Percentiles rank a stretch among this genome's conserved stretches.
Evolutionary conservation across 2,797 vertebrate species (phyloP).

Genomic region (Sorex maritimensis): DNA sequence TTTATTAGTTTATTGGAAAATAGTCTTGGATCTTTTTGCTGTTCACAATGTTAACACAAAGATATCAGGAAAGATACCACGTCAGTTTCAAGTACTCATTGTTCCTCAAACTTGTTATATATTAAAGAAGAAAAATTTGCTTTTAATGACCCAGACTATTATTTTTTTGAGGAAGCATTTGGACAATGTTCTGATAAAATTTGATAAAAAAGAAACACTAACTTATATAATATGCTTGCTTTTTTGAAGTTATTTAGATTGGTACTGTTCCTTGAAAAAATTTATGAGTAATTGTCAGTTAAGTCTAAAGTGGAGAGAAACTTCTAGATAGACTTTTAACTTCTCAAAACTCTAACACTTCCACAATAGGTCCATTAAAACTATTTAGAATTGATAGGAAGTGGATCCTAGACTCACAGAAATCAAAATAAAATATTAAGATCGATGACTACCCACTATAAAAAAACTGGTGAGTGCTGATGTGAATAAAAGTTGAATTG

Average conservation of each 20-base stretch:
- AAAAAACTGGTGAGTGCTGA: background rate
- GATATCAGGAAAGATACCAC: no score
- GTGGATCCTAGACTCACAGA: background rate
- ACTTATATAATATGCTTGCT: conserved; percentile 30
- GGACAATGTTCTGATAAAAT: no score
- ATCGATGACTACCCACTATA: background rate
- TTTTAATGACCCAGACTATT: no score
- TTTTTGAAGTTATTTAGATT: conserved; percentile 21
- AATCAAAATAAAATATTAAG: conserved; percentile 34
- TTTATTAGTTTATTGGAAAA: no score
- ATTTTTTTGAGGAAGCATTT: no score
- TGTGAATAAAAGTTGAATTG: background rate
- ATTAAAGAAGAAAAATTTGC: no score
- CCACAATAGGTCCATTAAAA: background rate
- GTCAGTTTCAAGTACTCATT: no score
- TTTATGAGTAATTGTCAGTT: conserved; percentile 3
- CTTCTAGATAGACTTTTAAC: conserved; percentile 1
- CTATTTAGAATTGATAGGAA: conserved; percentile 7
- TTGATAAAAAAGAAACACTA: background rate
- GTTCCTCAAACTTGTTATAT: no score
- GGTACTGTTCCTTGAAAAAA: conserved; percentile 45
- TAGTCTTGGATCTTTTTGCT: no score
- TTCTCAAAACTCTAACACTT: background rate
- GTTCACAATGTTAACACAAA: no score
- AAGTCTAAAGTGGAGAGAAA: background rate